Evolutionary conservation across 2,797 vertebrate species (phyloP), one percentile per base, ranked within the genome.

Genomic region (Paratrypauchen microcephalus): DNA sequence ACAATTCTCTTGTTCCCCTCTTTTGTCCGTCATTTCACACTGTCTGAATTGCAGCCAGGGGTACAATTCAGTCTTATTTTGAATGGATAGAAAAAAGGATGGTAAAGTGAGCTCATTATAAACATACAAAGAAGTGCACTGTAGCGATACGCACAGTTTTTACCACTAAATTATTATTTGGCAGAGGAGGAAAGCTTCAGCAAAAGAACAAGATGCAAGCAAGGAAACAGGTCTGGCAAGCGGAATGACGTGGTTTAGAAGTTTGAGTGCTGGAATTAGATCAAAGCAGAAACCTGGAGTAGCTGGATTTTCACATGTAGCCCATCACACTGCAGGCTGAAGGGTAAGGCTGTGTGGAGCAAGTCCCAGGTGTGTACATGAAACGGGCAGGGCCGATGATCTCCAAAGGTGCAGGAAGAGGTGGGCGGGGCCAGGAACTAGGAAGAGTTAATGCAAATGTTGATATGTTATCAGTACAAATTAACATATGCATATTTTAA

Each of bases 261-360:
- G 41, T 45, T 45, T 57, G 56, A 57, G 56, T 28, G 23, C n/a
- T 59, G 19, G 57, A 59, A 59, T n/a, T 59, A 28, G 16, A 59
- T 36, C 8, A 36, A 26, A n/a, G 28, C 18, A 9, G 18, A 59
- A 59, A 59, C 26, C 57, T 30, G 19, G 30, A 19, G 30, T n/a
- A 59, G 56, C 24, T 18, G 55, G 5, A 36, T 32, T 59, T 36
- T 18, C 19, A 32, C 57, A 36, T 59, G 57, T 32, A 11, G 28
- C 19, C 8, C 16, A 12, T 9, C 16, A n/a, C 57, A 19, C 3
- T 12, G 52, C 21, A 24, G 52, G 21, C 21, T 52, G 50, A 2
- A 52, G 50, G n/a, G 7, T 6, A 21, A n/a, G 50, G 50, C 50
- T 23, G 52, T 4, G 21, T 24, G 21, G 52, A 55, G 52, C 21